Evolutionary conservation across 2,113 vertebrate species (phyloP), one percentile per base, ranked within the genome.

Genomic region (Ctenodactylus gundi): DNA sequence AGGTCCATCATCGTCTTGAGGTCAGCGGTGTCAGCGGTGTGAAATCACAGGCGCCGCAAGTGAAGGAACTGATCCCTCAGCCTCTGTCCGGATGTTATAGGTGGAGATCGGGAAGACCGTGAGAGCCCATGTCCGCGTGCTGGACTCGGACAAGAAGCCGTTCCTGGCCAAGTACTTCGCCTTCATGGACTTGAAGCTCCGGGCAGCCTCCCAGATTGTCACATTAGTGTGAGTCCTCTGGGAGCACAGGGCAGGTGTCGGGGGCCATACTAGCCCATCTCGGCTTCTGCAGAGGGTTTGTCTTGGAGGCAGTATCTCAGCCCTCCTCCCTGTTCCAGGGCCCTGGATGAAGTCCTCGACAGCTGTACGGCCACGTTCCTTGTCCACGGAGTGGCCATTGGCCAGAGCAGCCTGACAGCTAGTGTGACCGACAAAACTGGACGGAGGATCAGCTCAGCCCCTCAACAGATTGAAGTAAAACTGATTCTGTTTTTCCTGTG

Each of bases 91-190:
- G 1, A 0, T 0, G 1, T 14, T 98, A 57, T 97, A 99, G 99
- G 99, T 99, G 97, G 99, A 99, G 98, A 99, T 99, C 44, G 99
- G 99, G 25, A 99, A 99, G 97, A 98, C 98, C 1, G 99, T 99
- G 76, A 99, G 97, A 94, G 99, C 99, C 5, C 98, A 99, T 13
- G 99, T 99, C 90, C 98, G 99, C 15, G 99, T 99, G 78, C 95
- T 99, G 98, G 99, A 99, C 97, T 98, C 98, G 49, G 97, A 98
- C 55, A 99, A 98, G 97, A 99, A 99, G 97, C 99, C 99, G n/a
- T 99, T 99, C 97, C 98, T 98, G 58, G 97, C 98, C 53, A 98
- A 98, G 95, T 99, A 99, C 96, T 99, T 99, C 67, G 21, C 97
- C 12, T 98, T 99, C 88, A 99, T 99, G 99, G 98, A 99, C 87